Percentiles rank a stretch among this genome's conserved stretches.
Conservation (phyloP, 2,113 vertebrate genomes). For the Rhinogobius similis region DNA sequence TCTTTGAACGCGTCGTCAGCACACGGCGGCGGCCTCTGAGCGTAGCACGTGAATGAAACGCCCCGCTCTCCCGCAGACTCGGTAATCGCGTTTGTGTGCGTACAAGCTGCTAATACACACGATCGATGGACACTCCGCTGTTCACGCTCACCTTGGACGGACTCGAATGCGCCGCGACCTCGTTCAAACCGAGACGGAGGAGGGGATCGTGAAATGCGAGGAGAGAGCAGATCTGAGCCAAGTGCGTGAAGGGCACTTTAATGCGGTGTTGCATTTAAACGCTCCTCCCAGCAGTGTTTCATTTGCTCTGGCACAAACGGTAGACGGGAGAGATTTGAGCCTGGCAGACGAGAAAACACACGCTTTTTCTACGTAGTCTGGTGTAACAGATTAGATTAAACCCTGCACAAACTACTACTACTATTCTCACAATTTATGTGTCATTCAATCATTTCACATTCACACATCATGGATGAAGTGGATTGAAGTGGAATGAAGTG, state of each 20-base stretch:
- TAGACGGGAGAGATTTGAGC: no score
- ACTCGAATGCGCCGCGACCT: not conserved
- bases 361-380: no score
- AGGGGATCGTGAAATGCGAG: not conserved
- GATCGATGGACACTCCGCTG: not conserved
- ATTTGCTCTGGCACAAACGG: not conserved
- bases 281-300: not conserved
- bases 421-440: no score
- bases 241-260: not conserved
- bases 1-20: not conserved
- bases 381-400: no score
- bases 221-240: not conserved
- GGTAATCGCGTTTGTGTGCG: not conserved
- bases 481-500: no score
- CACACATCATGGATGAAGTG: no score
- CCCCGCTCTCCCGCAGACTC: not conserved
- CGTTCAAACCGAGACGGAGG: not conserved
- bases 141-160: not conserved
- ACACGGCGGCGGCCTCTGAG: no score
- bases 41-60: not conserved
- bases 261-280: not conserved
- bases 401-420: no score
- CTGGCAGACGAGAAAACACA: no score
- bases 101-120: conserved; percentile 1
- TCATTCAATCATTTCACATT: no score